A percentile compares a stretch with the other conserved stretches of the same genome.
Evolutionary conservation across 2,113 vertebrate species (phyloP).

Genomic region (Merops nubicus): DNA sequence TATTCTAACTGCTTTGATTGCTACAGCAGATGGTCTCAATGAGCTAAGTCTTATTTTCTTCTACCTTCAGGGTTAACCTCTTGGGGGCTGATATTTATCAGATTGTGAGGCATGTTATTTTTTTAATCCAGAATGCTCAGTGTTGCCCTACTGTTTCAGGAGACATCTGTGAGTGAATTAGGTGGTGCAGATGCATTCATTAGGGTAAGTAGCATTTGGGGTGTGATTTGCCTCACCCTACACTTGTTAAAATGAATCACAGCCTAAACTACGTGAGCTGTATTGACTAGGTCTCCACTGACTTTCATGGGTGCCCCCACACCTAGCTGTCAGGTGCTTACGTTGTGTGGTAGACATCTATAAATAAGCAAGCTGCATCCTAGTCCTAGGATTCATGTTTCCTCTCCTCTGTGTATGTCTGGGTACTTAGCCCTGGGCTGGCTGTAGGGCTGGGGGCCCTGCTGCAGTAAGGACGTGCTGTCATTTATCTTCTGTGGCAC

Average conservation of each 20-base stretch:
- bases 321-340: background rate
- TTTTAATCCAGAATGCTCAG: background rate
- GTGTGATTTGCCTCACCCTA: background rate
- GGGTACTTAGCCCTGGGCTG: background rate
- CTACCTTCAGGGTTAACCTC: background rate
- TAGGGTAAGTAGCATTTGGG: background rate
- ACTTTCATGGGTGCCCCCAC: background rate
- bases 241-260: background rate
- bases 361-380: background rate
- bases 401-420: background rate
- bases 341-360: background rate
- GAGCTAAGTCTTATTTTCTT: conserved; percentile 16
- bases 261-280: background rate
- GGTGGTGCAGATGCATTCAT: background rate
- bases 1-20: conserved; percentile 30
- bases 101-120: background rate
- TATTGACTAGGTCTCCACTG: background rate
- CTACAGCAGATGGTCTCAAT: conserved; percentile 20
- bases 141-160: background rate
- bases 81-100: background rate
- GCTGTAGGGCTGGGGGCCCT: background rate
- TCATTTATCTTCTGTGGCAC: background rate
- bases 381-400: background rate
- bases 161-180: background rate
- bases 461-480: background rate